These are phyloP conservation scores for Drosophila bifasciata DNA, from an alignment of 1,140 invertebrate genomes.

Conservation along the genomic window DNA sequence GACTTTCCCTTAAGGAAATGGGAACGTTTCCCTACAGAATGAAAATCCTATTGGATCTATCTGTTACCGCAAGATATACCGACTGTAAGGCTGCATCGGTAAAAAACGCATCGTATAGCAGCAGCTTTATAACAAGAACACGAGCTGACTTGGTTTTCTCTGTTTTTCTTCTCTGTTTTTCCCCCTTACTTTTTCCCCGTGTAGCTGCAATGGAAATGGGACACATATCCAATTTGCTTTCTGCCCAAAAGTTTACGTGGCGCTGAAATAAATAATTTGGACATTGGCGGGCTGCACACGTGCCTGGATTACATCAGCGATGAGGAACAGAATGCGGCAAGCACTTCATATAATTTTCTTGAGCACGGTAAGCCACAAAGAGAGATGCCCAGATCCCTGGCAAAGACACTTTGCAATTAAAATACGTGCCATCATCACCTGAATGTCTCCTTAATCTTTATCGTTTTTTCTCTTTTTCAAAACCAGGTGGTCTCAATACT, in stretches of 20 bases:
- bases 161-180: conserved; percentile 6
- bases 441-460: neutral
- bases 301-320: conserved; percentile 82
- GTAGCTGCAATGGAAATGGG: conserved; percentile 80
- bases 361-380: conserved; percentile 64
- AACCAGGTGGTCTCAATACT: conserved; percentile 80
- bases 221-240: conserved; percentile 83
- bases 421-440: conserved; percentile 4
- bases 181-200: neutral
- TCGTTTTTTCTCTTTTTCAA: no score
- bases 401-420: conserved; percentile 4
- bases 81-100: no score
- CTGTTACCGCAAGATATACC: neutral
- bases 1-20: no score
- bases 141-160: conserved; percentile 4
- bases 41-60: conserved; percentile 5
- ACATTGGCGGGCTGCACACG: conserved; percentile 71
- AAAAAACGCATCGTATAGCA: no score
- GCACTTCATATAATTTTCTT: conserved; percentile 84
- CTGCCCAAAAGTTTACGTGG: conserved; percentile 79
- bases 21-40: neutral
- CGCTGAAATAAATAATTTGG: conserved; percentile 81
- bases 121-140: neutral
- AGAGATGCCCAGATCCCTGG: neutral
- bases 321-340: conserved; percentile 83